Evolutionary conservation across 2,797 vertebrate species (phyloP).

Genomic region (Poeciliopsis gracilis): DNA sequence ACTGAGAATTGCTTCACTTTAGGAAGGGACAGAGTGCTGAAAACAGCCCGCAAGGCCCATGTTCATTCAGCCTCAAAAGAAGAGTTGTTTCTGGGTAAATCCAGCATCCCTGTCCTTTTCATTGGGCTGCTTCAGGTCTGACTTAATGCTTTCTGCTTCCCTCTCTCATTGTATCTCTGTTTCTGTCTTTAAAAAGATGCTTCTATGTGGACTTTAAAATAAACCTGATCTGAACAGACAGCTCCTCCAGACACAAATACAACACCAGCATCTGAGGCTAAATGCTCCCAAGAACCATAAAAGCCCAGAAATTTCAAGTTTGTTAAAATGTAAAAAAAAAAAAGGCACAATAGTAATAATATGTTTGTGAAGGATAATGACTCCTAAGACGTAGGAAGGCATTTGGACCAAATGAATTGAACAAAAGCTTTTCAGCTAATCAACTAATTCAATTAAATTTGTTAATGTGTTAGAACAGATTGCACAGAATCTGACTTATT

Average conservation of each 20-base stretch:
- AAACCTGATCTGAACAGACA: neutral
- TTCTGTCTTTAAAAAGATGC: neutral
- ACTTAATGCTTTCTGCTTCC: constrained; percentile 12
- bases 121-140: constrained; percentile 12
- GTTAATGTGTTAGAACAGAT: neutral
- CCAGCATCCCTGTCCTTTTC: constrained; percentile 39
- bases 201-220: neutral
- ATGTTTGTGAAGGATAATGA: neutral
- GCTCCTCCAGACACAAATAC: neutral
- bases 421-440: neutral
- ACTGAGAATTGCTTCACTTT: constrained; percentile 25
- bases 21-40: constrained; percentile 26
- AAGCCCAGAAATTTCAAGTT: too few species aligned
- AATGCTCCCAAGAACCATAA: neutral
- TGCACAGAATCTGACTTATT: neutral
- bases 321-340: neutral
- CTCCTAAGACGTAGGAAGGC: neutral
- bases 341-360: neutral
- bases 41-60: constrained; percentile 36
- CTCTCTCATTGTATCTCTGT: neutral
- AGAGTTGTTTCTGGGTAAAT: constrained; percentile 41
- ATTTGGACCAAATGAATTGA: neutral
- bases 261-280: neutral
- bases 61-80: constrained; percentile 30
- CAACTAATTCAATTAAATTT: neutral